phyloP scores from a whole-genome alignment of 1,140 invertebrate species.

The Samia ricini region DNA sequence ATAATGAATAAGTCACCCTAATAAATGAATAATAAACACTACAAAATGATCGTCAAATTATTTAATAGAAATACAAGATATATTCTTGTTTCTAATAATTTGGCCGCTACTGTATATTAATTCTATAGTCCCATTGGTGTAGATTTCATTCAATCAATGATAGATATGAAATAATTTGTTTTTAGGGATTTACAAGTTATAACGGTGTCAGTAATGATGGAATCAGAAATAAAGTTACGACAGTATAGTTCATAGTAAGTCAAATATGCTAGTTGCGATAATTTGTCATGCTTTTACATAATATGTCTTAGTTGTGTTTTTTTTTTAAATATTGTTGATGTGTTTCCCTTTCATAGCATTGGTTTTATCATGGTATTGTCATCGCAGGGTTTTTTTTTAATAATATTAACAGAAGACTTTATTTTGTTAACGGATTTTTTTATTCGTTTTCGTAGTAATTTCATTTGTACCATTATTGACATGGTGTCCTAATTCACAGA shows the following conservation, averaged over 20 bases:
- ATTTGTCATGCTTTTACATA: constrained; percentile 40
- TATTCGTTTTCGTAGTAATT: background rate
- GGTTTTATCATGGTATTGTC: background rate
- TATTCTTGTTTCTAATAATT: too few relatives aligned
- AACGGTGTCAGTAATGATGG: constrained; percentile 73
- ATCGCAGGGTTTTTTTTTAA: background rate
- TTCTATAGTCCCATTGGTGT: too few relatives aligned
- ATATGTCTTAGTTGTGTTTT: constrained; percentile 5
- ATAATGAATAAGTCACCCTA: too few relatives aligned
- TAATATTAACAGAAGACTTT: background rate
- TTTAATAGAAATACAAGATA: too few relatives aligned
- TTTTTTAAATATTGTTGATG: constrained; percentile 3
- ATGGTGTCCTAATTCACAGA: too few relatives aligned
- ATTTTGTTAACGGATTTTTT: background rate
- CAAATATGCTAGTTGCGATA: constrained; percentile 19
- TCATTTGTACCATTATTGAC: background rate
- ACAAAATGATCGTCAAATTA: too few relatives aligned
- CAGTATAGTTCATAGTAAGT: constrained; percentile 73
- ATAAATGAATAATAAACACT: too few relatives aligned
- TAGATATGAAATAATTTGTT: constrained; percentile 22
- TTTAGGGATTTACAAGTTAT: constrained; percentile 76
- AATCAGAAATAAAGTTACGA: constrained; percentile 68
- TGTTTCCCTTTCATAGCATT: background rate
- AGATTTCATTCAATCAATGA: too few relatives aligned
- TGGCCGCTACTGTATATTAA: too few relatives aligned